A percentile compares a stretch with the other conserved stretches of the same genome.
Conservation (phyloP, 1,140 invertebrate genomes). For the Condylostylus longicornis region DNA sequence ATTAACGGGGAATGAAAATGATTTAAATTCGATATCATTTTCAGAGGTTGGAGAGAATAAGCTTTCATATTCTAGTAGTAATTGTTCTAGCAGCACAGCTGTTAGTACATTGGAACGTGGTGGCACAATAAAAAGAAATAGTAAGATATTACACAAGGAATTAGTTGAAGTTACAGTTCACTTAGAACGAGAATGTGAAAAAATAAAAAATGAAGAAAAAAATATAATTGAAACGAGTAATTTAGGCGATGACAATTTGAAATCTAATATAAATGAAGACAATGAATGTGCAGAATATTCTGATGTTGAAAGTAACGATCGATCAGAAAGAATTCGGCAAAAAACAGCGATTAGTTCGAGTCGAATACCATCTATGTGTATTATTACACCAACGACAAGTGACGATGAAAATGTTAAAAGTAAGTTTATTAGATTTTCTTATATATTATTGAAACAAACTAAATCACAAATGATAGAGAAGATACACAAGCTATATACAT, state of each 20-base stretch:
- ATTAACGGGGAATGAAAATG: slow-evolving; percentile 14
- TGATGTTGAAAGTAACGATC: slow-evolving; percentile 66
- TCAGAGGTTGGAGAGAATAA: too few species aligned
- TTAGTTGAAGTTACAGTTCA: slow-evolving; percentile 43
- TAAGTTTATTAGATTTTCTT: background rate
- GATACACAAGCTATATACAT: too few species aligned
- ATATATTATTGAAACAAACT: too few species aligned
- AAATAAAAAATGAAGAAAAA: slow-evolving; percentile 20
- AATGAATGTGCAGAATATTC: slow-evolving; percentile 65
- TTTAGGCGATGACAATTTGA: slow-evolving; percentile 10
- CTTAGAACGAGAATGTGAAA: slow-evolving; percentile 32
- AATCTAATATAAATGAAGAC: background rate
- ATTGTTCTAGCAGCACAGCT: slow-evolving; percentile 38
- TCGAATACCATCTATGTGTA: slow-evolving; percentile 82
- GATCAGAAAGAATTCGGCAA: slow-evolving; percentile 65
- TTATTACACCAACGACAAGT: slow-evolving; percentile 73
- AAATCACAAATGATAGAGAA: too few species aligned
- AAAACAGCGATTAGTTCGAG: slow-evolving; percentile 77
- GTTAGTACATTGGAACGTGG: slow-evolving; percentile 38
- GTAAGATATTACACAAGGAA: slow-evolving; percentile 14
- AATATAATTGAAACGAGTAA: slow-evolving; percentile 6
- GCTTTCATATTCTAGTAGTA: slow-evolving; percentile 41
- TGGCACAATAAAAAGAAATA: slow-evolving; percentile 40
- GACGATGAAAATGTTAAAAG: slow-evolving; percentile 58
- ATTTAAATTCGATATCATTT: too few species aligned